These are phyloP conservation scores for Otis tarda DNA, from an alignment of 2,113 vertebrate species.

Conservation along the genomic window DNA sequence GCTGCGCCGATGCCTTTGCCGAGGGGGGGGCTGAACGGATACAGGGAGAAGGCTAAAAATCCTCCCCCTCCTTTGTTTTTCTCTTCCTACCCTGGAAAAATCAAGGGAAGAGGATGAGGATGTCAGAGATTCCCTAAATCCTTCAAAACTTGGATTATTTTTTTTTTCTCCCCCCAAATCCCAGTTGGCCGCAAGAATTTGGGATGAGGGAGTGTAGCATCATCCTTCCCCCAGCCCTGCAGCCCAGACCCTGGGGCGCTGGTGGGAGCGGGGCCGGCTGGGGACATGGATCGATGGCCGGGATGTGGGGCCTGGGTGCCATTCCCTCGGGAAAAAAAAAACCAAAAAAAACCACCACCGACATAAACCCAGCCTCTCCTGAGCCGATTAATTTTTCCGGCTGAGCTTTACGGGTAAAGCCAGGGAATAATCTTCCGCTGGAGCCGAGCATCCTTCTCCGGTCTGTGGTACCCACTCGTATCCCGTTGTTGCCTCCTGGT, in stretches of 20 bases:
- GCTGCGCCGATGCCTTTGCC: not conserved
- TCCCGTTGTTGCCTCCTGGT: not conserved
- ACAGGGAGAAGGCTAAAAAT: conserved; percentile 34
- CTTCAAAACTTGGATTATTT: not conserved
- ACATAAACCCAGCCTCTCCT: not conserved
- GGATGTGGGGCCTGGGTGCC: not conserved
- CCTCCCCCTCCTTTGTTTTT: not conserved
- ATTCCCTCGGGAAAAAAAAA: not conserved
- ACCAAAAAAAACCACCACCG: not conserved
- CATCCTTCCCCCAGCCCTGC: not conserved
- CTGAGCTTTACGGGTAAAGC: not conserved
- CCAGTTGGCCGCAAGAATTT: not conserved
- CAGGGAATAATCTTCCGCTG: not conserved
- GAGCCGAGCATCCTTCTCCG: not conserved
- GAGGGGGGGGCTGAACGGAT: not conserved
- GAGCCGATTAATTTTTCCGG: not conserved
- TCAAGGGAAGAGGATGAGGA: not conserved
- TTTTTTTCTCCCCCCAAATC: not conserved
- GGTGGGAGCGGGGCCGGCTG: not conserved
- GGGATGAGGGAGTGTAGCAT: not conserved
- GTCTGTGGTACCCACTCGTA: fast-evolving
- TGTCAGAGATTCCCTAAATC: not conserved
- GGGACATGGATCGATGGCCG: not conserved
- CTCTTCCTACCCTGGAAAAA: conserved; percentile 16
- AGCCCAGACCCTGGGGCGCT: not conserved